Conservation (phyloP, 1,140 invertebrate genomes). For the Rhopalosiphum padi region DNA sequence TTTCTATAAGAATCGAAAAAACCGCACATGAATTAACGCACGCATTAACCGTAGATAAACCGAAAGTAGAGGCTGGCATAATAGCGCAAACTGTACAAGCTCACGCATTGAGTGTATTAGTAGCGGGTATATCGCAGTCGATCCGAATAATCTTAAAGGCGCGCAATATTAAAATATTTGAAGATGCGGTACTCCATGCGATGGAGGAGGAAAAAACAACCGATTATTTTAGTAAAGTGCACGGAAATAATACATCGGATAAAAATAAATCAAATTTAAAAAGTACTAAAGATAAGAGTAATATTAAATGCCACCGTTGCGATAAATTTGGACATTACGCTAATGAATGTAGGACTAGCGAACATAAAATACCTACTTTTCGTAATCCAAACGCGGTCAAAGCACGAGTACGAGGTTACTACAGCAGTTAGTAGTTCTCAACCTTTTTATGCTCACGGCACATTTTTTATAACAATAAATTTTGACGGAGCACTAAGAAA, state of each 20-base stretch:
- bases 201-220: background rate
- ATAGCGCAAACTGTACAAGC: no score
- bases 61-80: no score
- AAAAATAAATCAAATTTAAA: background rate
- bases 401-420: no score
- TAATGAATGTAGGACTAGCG: no score
- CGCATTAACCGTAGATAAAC: background rate
- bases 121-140: no score
- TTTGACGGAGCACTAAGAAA: no score
- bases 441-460: no score
- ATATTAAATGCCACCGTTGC: background rate
- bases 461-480: no score
- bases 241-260: background rate
- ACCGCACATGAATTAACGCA: background rate
- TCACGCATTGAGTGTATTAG: no score
- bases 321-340: background rate
- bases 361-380: background rate
- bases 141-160: no score
- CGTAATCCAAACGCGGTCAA: background rate
- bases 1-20: background rate
- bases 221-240: accelerated
- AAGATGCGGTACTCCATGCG: background rate
- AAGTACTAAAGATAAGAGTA: no score
- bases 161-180: background rate
- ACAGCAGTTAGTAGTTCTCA: no score